Conservation (phyloP, 2,888 invertebrate genomes). For the Calameuta pallipes region DNA sequence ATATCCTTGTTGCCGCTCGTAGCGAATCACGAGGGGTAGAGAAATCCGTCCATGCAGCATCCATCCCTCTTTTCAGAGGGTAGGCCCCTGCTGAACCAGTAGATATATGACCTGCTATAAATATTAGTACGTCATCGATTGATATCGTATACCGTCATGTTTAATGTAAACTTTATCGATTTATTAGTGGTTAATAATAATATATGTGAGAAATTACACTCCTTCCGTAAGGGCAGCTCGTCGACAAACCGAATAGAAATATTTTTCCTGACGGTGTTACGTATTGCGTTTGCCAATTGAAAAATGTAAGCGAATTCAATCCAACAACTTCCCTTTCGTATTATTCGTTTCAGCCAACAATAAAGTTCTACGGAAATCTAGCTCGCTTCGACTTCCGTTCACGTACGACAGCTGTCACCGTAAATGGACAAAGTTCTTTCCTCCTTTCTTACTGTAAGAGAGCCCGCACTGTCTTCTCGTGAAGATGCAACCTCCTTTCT, state of each 20-base stretch:
- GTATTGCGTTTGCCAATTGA: not conserved
- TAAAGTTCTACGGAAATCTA: not conserved
- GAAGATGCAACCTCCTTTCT: not conserved
- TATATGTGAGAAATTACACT: not conserved
- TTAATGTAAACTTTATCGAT: not conserved
- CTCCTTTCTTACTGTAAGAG: not conserved
- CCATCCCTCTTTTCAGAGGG: slow-evolving; percentile 9
- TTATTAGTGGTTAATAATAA: slow-evolving; percentile 5
- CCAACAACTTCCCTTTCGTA: not conserved
- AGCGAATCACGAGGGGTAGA: slow-evolving; percentile 8
- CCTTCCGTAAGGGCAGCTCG: not conserved
- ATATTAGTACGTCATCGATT: slow-evolving; percentile 32
- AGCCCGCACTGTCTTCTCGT: not conserved
- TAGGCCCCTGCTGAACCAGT: not conserved
- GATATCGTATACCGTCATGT: slow-evolving; percentile 10
- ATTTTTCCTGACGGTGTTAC: not conserved
- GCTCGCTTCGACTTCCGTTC: not conserved
- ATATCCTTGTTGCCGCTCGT: not conserved
- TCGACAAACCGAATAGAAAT: not conserved
- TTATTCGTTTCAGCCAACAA: not conserved
- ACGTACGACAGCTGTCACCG: not conserved
- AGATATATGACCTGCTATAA: slow-evolving; percentile 17
- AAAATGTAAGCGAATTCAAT: not conserved
- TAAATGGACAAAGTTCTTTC: not conserved
- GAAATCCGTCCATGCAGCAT: not conserved